Percentiles rank a stretch among this genome's conserved stretches.
Evolutionary conservation across 2,113 vertebrate genomes (phyloP).

Genomic region (Phainopepla nitens): DNA sequence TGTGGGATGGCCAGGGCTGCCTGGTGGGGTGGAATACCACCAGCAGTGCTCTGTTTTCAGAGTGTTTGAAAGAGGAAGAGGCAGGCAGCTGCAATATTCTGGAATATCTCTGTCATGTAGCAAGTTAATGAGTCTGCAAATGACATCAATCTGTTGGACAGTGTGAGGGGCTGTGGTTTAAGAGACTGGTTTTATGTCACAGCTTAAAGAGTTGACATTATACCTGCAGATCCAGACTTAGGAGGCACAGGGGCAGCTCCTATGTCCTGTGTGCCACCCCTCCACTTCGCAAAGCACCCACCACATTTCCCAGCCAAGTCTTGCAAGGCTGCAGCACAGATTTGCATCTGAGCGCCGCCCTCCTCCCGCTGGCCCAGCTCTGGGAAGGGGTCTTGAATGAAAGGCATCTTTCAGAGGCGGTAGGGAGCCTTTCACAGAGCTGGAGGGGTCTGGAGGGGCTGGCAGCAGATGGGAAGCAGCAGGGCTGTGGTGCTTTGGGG

Average conservation of each 20-base stretch:
- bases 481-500: not conserved
- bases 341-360: fast-evolving
- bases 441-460: not conserved
- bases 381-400: not conserved
- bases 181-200: not conserved
- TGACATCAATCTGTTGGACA: not conserved
- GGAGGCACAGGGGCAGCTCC: not conserved
- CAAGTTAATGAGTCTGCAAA: not conserved
- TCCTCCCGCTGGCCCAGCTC: not conserved
- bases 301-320: not conserved
- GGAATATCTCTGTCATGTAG: not conserved
- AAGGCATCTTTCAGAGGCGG: not conserved
- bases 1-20: fast-evolving
- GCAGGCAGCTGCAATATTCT: not conserved
- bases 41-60: not conserved
- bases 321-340: not conserved
- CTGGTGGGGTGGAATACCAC: not conserved
- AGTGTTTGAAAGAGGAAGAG: not conserved
- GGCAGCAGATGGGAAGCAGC: not conserved
- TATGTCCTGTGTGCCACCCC: not conserved
- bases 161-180: not conserved
- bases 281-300: not conserved
- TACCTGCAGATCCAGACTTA: not conserved
- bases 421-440: not conserved
- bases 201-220: not conserved